A percentile compares a stretch with the other conserved stretches of the same genome.
Conservation (phyloP, 2,888 invertebrate genomes). For the Lithophane ornitopus region DNA sequence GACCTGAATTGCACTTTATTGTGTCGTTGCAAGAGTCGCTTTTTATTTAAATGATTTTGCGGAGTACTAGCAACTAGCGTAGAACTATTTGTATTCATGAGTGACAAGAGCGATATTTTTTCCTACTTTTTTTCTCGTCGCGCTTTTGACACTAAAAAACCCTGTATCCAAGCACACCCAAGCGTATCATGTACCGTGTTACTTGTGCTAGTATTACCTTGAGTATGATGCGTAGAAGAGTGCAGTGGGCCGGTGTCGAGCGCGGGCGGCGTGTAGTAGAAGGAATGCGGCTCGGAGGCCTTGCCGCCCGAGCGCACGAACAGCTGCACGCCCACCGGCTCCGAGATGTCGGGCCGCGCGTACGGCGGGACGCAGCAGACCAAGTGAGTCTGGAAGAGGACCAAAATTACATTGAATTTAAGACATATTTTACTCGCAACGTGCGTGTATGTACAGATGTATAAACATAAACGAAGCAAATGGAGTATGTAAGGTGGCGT, state of each 20-base stretch:
- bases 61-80: too few species aligned
- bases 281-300: slow-evolving; percentile 95
- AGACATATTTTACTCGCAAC: too few species aligned
- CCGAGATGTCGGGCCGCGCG: slow-evolving; percentile 92
- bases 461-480: too few species aligned
- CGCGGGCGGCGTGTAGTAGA: slow-evolving; percentile 93
- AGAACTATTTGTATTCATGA: too few species aligned
- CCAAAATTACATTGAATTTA: too few species aligned
- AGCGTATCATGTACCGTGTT: slow-evolving; percentile 73
- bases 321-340: slow-evolving; percentile 94
- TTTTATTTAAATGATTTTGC: too few species aligned
- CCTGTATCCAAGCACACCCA: slow-evolving; percentile 27
- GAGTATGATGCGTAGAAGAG: slow-evolving; percentile 76
- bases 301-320: slow-evolving; percentile 96
- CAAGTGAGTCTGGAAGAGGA: slow-evolving; percentile 93
- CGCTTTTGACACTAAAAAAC: slow-evolving; percentile 51
- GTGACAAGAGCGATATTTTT: too few species aligned
- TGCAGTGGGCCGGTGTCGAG: slow-evolving; percentile 79
- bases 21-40: too few species aligned
- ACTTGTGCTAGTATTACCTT: slow-evolving; percentile 67
- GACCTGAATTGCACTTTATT: too few species aligned
- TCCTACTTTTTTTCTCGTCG: too few species aligned
- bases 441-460: too few species aligned
- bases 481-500: too few species aligned
- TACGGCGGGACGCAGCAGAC: slow-evolving; percentile 96